Evolutionary conservation across 2,888 invertebrate species (phyloP), one percentile per base, ranked within the genome.

Genomic region (Acanthacorydalis orientalis): DNA sequence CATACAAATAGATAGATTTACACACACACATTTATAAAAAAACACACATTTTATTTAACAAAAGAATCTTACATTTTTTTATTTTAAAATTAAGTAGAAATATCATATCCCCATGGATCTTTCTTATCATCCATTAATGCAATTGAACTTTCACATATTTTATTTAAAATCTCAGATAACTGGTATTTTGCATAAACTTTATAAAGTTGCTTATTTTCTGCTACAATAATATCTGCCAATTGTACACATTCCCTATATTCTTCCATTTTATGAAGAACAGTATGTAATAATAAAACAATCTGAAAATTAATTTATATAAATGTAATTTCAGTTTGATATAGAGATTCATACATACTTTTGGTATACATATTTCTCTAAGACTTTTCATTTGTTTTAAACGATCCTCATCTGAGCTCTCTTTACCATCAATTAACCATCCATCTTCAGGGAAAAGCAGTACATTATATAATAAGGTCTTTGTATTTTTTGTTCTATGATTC

Each of bases 381-480:
- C 82, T 76, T 46, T 77, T 73, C 63, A 89, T 64, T 62, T 90
- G 86, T 47, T 62, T 43, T 44, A 53, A 49, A 1, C 67, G 62
- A 54, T 79, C 76, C 8, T 68, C 70, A 35, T 69, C 65, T 11
- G 12, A 7, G 9, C 63, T 62, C 50, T 70, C 71, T 46, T 70
- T 68, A 14, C 70, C 65, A 61, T 91, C 91, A 41, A 78, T 75
- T 50, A 95, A 72, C 93, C 93, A 95, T 6, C 93, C 91, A 31
- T 80, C 84, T 55, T 88, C 84, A 3, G 91, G 88, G 61, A 95
- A 93, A 9, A 89, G 63, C 35, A 95, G 62, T 1, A 93, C 83
- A 64, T 92, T 91, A 64, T 84, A 89, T 7, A 95, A 69, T 46
- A 83, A 72, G 51, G 80, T 80, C 56, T 83, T 83, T 0, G 88